Conservation (phyloP, 2,113 vertebrate species). For the Agapornis roseicollis region DNA sequence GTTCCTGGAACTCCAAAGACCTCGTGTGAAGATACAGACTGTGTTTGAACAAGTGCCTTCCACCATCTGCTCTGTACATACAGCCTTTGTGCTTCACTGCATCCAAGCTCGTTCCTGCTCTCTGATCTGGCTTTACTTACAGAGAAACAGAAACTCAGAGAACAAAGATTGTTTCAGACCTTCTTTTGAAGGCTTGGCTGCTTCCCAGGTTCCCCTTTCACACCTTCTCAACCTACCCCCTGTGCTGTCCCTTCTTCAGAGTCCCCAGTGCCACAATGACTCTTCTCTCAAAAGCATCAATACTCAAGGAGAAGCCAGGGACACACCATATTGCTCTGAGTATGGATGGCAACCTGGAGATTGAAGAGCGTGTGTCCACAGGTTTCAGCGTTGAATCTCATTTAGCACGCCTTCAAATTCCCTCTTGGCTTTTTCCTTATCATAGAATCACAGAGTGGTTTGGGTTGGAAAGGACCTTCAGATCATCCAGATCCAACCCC, state of each 20-base stretch:
- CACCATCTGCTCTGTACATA: background rate
- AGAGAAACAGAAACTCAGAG: background rate
- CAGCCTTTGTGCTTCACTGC: background rate
- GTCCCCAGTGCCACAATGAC: fast-evolving
- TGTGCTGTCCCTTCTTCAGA: background rate
- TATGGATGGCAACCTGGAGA: background rate
- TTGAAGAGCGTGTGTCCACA: fast-evolving
- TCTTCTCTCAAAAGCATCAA: background rate
- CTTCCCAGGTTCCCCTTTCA: background rate
- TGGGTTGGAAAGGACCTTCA: background rate
- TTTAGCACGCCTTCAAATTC: background rate
- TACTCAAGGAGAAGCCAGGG: background rate
- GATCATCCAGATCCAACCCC: background rate
- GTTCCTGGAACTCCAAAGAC: background rate
- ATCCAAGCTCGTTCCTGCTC: background rate
- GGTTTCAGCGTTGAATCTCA: background rate
- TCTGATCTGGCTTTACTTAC: background rate
- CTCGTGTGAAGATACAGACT: background rate
- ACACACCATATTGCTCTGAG: background rate
- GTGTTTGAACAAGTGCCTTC: background rate
- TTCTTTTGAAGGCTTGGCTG: background rate
- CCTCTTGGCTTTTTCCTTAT: background rate
- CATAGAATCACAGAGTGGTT: background rate
- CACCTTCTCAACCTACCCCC: background rate
- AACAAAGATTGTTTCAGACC: background rate